A percentile compares a stretch with the other conserved stretches of the same genome.
phyloP scores from a whole-genome alignment of 35 echinoderm and acorn worm species.

The Apostichopus californicus region DNA sequence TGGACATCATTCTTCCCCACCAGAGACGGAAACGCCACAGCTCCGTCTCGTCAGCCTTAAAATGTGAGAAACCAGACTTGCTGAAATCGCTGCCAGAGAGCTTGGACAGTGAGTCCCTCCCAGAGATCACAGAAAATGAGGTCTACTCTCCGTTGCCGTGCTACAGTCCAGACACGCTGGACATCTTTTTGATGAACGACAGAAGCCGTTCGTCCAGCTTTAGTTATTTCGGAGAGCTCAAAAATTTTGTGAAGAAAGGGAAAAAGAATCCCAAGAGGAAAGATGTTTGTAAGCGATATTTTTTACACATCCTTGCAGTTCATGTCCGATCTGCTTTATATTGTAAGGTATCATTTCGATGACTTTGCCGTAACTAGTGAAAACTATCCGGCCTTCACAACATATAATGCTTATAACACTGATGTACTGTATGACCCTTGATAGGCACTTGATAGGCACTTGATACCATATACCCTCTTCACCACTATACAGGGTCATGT shows the following conservation, averaged over 20 bases:
- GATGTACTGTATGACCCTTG: no score
- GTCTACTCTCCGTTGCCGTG: conserved; percentile 9
- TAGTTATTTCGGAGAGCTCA: conserved; percentile 53
- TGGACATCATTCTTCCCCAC: conserved; percentile 31
- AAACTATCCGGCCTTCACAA: no score
- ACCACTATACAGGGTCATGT: no score
- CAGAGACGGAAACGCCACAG: not conserved
- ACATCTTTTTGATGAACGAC: conserved; percentile 38
- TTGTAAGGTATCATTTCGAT: no score
- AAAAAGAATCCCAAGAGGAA: conserved; percentile 55
- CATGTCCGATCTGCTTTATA: no score
- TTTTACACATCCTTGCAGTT: not conserved
- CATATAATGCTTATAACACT: no score
- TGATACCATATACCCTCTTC: no score
- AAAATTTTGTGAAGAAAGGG: conserved; percentile 19
- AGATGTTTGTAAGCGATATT: conserved; percentile 35
- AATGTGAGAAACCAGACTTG: conserved; percentile 22
- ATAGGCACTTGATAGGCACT: no score
- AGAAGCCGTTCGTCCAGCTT: conserved; percentile 35
- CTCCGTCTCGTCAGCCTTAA: not conserved
- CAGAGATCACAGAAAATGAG: not conserved
- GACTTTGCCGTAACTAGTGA: no score
- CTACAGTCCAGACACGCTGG: conserved; percentile 32
- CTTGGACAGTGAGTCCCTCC: conserved; percentile 7
- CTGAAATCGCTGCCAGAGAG: conserved; percentile 25